phyloP scores from a whole-genome alignment of 2,797 vertebrate genomes.

The Enteromius anoplus region DNA sequence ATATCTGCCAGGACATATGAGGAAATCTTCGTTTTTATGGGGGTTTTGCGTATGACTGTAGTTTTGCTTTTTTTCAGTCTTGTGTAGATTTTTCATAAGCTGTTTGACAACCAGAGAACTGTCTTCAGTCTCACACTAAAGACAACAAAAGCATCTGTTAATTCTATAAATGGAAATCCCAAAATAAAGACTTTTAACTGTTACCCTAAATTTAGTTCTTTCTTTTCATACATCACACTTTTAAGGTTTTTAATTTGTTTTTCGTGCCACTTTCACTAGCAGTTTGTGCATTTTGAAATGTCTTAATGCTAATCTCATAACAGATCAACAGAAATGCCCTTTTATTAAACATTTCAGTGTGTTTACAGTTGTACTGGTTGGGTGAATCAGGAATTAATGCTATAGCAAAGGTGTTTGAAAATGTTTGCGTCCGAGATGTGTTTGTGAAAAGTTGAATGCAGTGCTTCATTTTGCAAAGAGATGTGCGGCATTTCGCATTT shows the following conservation, averaged over 20 bases:
- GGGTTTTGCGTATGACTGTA: neutral
- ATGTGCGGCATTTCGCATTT: too few species aligned
- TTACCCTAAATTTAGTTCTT: neutral
- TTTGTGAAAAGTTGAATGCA: too few species aligned
- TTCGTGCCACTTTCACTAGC: neutral
- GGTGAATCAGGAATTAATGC: too few species aligned
- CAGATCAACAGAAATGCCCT: neutral
- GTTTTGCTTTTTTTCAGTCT: neutral
- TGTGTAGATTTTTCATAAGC: neutral
- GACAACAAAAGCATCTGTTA: neutral
- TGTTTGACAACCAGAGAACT: neutral
- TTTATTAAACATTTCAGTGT: neutral
- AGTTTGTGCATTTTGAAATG: neutral
- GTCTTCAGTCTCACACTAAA: slow-evolving; percentile 1
- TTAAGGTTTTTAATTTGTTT: neutral
- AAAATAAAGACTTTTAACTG: neutral
- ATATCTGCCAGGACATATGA: neutral
- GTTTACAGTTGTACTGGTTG: neutral
- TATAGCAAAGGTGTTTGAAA: too few species aligned
- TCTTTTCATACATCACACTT: neutral
- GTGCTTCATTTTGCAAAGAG: too few species aligned
- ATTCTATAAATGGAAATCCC: neutral
- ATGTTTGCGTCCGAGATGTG: too few species aligned
- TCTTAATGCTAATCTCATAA: neutral
- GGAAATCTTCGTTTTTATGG: neutral